Evolutionary conservation across 2,888 invertebrate species (phyloP).

Genomic region (Nemotelus nigrinus): DNA sequence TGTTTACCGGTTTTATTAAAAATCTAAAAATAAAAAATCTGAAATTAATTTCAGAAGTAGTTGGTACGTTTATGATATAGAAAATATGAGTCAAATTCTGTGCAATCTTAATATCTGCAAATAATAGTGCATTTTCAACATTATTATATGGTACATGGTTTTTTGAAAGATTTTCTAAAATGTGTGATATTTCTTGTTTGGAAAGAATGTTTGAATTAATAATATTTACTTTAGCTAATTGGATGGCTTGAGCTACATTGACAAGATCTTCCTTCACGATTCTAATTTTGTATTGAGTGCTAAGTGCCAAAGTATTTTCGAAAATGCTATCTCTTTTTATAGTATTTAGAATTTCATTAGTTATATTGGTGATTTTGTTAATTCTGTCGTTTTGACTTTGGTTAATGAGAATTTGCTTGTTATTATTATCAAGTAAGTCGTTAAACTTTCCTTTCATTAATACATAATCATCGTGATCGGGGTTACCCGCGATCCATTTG

Average conservation of each 20-base stretch:
- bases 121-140: constrained; percentile 31
- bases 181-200: constrained; percentile 11
- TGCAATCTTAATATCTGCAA: constrained; percentile 1
- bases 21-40: too few relatives aligned
- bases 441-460: too few relatives aligned
- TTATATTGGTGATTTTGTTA: not conserved
- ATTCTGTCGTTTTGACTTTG: not conserved
- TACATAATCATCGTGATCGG: too few relatives aligned
- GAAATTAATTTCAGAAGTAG: not conserved
- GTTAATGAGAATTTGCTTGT: not conserved
- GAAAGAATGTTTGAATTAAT: constrained; percentile 19
- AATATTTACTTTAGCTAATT: not conserved
- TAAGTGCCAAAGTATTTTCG: not conserved
- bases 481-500: too few relatives aligned
- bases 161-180: constrained; percentile 16
- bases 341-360: not conserved
- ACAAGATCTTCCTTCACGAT: not conserved
- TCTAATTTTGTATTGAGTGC: constrained; percentile 14
- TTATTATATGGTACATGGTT: constrained; percentile 31
- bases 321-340: not conserved
- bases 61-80: constrained; percentile 39
- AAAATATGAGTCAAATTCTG: constrained; percentile 28
- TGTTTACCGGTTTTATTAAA: constrained; percentile 29
- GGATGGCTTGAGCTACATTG: not conserved
- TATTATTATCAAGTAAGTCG: not conserved